Evolutionary conservation across 2,797 vertebrate genomes (phyloP), one percentile per base, ranked within the genome.

Genomic region (Cetoscarus ocellatus): DNA sequence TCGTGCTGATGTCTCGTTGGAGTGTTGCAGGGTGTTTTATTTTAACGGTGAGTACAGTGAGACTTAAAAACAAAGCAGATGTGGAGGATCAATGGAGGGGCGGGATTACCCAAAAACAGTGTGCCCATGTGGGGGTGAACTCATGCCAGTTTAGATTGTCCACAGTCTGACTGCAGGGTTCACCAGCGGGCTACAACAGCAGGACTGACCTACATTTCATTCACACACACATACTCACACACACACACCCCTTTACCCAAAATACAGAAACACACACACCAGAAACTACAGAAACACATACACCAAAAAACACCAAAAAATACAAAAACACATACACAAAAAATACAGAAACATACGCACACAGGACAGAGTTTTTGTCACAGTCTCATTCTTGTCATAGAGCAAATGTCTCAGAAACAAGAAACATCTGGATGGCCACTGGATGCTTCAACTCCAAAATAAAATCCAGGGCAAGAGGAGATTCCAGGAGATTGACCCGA

Each of bases 131-230:
- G 56, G 2, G 44, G 66, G 62, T 15, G 60, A 51, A 58, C 64
- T 60, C 71, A 77, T 77, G 83, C 80, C 82, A 86, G 52, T 71
- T 86, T 47, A 65, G 57, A 79, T 82, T 79, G 84, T 84, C 83
- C 63, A 62, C 60, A 70, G 63, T 61, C 55, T 83, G 72, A 89
- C 84, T 86, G 59, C 67, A 79, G 83, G 89, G 87, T 92, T 92
- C 89, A 91, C 65, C 83, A 67, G 77, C 61, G 40, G 88, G 87
- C 60, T 79, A 86, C 67, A 83, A 70, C 83, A 84, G 81, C 87
- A 88, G 78, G 82, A 78, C 85, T 94, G 94, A 94, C 94, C 94
- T 94, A 94, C 84, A 93, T 93, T 92, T 85, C 56, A 71, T 44
- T 61, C 77, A 70, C 73, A 42, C 68, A 59, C 53, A 83, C 67